A percentile compares a stretch with the other conserved stretches of the same genome.
Conservation (phyloP, 2,888 invertebrate species). For the Drosophila prolongata region DNA sequence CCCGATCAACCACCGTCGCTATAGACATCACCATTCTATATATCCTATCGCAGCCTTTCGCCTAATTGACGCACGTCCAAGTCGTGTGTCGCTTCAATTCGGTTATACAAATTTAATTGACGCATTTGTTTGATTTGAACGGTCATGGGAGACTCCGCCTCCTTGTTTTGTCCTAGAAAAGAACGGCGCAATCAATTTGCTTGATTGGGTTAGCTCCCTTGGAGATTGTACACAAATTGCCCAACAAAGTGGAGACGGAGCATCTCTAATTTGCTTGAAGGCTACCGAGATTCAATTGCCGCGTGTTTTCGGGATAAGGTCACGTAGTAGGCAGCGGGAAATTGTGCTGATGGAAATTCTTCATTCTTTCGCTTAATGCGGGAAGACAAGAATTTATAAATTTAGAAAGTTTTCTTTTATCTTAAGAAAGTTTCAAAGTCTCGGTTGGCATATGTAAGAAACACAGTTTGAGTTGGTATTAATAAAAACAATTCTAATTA, state of each 20-base stretch:
- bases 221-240: slow-evolving; percentile 63
- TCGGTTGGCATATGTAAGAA: too few species aligned
- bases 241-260: slow-evolving; percentile 46
- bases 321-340: slow-evolving; percentile 26
- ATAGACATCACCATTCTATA: slow-evolving; percentile 4
- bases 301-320: slow-evolving; percentile 11
- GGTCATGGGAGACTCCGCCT: slow-evolving; percentile 36
- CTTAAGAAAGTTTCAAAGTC: background rate
- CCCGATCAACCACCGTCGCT: slow-evolving; percentile 58
- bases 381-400: background rate
- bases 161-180: slow-evolving; percentile 23
- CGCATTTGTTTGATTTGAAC: slow-evolving; percentile 64
- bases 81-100: slow-evolving; percentile 63
- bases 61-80: slow-evolving; percentile 73
- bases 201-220: slow-evolving; percentile 60
- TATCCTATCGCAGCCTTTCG: slow-evolving; percentile 17
- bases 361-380: slow-evolving; percentile 6
- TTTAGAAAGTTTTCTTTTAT: background rate
- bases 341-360: slow-evolving; percentile 21
- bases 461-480: background rate
- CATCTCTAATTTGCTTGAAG: slow-evolving; percentile 30
- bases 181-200: slow-evolving; percentile 52
- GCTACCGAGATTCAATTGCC: slow-evolving; percentile 33
- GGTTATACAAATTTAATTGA: slow-evolving; percentile 67
- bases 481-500: too few species aligned